A percentile compares a stretch with the other conserved stretches of the same genome.
phyloP scores from a whole-genome alignment of 1,140 invertebrate species.

The Caerostris darwini region DNA sequence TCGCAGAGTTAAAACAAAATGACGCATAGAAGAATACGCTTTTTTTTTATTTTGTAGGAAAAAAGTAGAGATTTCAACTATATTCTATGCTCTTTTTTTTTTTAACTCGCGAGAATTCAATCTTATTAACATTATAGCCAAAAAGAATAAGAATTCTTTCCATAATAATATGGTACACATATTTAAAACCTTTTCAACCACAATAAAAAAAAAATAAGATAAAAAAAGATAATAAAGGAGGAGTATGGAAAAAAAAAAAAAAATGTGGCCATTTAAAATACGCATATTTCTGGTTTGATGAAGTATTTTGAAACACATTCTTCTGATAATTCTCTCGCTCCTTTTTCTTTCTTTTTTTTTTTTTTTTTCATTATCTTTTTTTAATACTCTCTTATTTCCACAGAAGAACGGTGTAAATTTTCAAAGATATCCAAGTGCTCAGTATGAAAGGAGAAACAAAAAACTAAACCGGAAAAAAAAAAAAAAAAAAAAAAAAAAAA shows the following conservation, averaged over 20 bases:
- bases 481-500: conserved; percentile 31
- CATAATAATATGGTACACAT: conserved; percentile 34
- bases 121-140: conserved; percentile 56
- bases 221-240: conserved; percentile 6
- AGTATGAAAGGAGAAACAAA: conserved; percentile 16
- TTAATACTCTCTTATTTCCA: conserved; percentile 37
- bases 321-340: conserved; percentile 13
- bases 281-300: conserved; percentile 70
- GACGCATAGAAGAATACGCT: not conserved
- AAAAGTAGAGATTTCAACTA: conserved; percentile 6
- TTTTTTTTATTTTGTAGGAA: not conserved
- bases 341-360: not conserved
- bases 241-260: conserved; percentile 33
- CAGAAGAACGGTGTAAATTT: conserved; percentile 62
- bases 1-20: not conserved
- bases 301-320: conserved; percentile 73
- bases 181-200: conserved; percentile 48
- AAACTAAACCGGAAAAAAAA: conserved; percentile 37
- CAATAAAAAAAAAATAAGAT: not conserved
- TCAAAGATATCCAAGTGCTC: conserved; percentile 59
- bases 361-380: conserved; percentile 59
- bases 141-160: conserved; percentile 1
- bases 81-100: not conserved
- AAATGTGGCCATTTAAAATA: conserved; percentile 57
- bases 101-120: conserved; percentile 32